phyloP scores from a whole-genome alignment of 2,888 invertebrate genomes.

The Bruchidius siliquastri region DNA sequence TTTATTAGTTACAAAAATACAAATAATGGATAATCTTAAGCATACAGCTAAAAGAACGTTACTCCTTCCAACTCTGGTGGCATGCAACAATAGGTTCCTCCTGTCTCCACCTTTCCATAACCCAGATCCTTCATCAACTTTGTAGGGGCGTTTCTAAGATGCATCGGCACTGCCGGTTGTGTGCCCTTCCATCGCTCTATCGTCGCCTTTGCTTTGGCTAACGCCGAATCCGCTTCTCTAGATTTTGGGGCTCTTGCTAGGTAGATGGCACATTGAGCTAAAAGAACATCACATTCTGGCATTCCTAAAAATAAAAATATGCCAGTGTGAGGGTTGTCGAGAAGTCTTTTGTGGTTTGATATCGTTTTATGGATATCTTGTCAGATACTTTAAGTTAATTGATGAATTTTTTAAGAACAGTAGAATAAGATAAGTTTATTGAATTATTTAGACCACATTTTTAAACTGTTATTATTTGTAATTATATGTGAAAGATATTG shows the following conservation, averaged over 20 bases:
- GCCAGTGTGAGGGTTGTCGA: no score
- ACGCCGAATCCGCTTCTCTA: conserved; percentile 53
- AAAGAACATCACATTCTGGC: conserved; percentile 74
- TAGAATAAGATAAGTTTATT: no score
- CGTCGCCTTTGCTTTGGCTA: conserved; percentile 54
- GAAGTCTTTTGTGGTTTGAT: no score
- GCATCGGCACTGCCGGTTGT: conserved; percentile 70
- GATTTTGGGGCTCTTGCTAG: conserved; percentile 72
- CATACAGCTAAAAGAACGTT: conserved; percentile 51
- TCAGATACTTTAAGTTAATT: no score
- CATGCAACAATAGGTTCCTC: conserved; percentile 59
- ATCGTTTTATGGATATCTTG: no score
- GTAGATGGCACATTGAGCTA: conserved; percentile 74
- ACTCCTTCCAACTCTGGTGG: conserved; percentile 62
- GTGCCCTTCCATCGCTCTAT: conserved; percentile 62
- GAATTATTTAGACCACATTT: no score
- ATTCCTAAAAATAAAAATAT: conserved; percentile 50
- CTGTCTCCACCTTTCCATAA: conserved; percentile 57
- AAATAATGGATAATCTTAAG: not conserved
- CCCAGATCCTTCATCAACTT: conserved; percentile 72
- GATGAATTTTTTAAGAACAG: no score
- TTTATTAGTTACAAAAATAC: conserved; percentile 14
- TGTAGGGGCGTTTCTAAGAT: conserved; percentile 76
- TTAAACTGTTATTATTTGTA: no score
- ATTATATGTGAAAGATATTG: no score